Conservation (phyloP, 2,888 invertebrate genomes). For the Cheiracanthium punctorium region DNA sequence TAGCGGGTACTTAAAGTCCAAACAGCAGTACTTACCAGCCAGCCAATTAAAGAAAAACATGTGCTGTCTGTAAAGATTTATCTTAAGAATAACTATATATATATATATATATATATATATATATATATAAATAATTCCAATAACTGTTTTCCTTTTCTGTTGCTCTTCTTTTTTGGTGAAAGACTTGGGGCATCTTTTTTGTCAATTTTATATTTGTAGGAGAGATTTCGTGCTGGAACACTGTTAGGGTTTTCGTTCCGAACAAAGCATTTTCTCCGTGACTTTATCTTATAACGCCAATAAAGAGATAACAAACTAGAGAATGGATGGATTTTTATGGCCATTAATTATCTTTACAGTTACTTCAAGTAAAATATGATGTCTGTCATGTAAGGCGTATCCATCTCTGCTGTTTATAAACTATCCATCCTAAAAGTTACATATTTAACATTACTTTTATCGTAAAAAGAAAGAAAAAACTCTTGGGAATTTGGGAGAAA, state of each 20-base stretch:
- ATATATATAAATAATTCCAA: neutral
- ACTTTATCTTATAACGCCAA: conserved; percentile 61
- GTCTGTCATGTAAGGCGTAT: neutral
- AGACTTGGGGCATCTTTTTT: neutral
- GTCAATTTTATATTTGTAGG: neutral
- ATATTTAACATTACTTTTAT: too few relatives aligned
- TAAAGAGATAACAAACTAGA: conserved; percentile 29
- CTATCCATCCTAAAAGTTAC: too few relatives aligned
- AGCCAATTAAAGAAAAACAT: conserved; percentile 54
- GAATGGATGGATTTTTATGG: conserved; percentile 19
- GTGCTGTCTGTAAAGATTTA: conserved; percentile 26
- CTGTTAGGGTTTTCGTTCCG: neutral
- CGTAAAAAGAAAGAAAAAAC: too few relatives aligned
- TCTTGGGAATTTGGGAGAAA: too few relatives aligned
- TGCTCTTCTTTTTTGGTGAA: too few relatives aligned
- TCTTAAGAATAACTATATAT: conserved; percentile 6
- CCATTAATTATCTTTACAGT: conserved; percentile 26
- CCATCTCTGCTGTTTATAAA: too few relatives aligned
- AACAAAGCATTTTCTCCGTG: conserved; percentile 42
- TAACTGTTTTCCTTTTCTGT: neutral
- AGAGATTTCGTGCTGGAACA: conserved; percentile 1
- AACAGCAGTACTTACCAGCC: conserved; percentile 28
- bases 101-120: too few relatives aligned
- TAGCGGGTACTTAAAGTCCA: conserved; percentile 50
- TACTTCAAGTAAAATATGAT: neutral